A percentile compares a stretch with the other conserved stretches of the same genome.
Conservation (phyloP, 1,140 invertebrate genomes). For the Meteorus sp. region DNA sequence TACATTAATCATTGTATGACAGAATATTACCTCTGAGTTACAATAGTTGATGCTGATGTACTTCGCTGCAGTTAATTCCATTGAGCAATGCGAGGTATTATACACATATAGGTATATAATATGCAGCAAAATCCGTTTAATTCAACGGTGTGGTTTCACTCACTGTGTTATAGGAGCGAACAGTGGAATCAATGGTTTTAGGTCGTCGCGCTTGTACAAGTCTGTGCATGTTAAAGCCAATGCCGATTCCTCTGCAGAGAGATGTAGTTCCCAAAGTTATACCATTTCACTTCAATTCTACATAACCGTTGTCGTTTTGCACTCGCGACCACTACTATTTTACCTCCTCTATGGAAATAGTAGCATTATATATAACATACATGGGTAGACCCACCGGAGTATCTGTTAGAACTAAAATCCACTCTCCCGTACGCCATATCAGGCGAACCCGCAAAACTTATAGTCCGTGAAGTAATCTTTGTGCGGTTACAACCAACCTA, state of each 20-base stretch:
- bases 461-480: slow-evolving; percentile 16
- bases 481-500: slow-evolving; percentile 7
- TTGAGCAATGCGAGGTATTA: neutral
- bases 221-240: neutral
- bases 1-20: neutral
- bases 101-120: too few relatives aligned
- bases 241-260: too few relatives aligned
- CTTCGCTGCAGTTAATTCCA: slow-evolving; percentile 17
- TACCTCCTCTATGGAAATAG: neutral
- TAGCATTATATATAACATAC: too few relatives aligned
- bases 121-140: slow-evolving; percentile 7
- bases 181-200: slow-evolving; percentile 16
- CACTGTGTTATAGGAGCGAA: neutral
- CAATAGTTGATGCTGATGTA: slow-evolving; percentile 6
- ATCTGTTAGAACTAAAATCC: neutral
- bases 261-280: neutral
- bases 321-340: too few relatives aligned
- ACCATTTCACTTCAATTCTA: neutral
- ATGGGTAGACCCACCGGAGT: too few relatives aligned
- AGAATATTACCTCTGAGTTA: neutral
- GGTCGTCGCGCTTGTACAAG: too few relatives aligned
- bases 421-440: neutral
- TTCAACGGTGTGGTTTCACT: slow-evolving; percentile 16
- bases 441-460: slow-evolving; percentile 17
- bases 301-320: too few relatives aligned